A percentile compares a stretch with the other conserved stretches of the same genome.
phyloP scores from a whole-genome alignment of 1,140 invertebrate species.

The Euura lappo region DNA sequence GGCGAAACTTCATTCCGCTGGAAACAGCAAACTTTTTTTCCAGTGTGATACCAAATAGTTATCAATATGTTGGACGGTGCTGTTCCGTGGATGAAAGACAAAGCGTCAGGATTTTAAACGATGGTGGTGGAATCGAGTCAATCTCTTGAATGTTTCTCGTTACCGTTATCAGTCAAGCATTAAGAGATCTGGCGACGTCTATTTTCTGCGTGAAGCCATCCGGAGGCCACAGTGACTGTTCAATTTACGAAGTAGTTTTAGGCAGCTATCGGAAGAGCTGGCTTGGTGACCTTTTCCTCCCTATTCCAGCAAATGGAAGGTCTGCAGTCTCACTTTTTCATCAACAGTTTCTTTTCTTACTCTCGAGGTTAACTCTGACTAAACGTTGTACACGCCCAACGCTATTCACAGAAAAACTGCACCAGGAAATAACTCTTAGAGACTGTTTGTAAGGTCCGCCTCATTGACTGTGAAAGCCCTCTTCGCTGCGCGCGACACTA shows the following conservation, averaged over 20 bases:
- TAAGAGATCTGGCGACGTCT: not conserved
- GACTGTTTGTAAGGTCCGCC: slow-evolving; percentile 3
- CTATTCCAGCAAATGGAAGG: not conserved
- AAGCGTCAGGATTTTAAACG: too few relatives aligned
- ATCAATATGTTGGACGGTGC: too few relatives aligned
- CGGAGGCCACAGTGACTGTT: not conserved
- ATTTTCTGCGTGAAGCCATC: not conserved
- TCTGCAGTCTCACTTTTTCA: not conserved
- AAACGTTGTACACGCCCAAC: not conserved
- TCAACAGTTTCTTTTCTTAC: not conserved
- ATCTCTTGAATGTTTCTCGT: not conserved
- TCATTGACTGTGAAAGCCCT: not conserved
- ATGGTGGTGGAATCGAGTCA: too few relatives aligned
- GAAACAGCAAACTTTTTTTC: too few relatives aligned
- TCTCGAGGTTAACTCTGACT: not conserved
- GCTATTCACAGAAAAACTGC: slow-evolving; percentile 5
- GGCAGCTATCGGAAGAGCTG: not conserved
- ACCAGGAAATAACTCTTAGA: slow-evolving; percentile 5
- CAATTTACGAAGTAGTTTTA: not conserved
- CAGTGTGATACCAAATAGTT: too few relatives aligned
- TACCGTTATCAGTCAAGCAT: not conserved
- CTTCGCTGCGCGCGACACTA: not conserved
- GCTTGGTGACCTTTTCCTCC: not conserved
- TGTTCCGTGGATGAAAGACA: too few relatives aligned
- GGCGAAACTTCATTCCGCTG: too few relatives aligned